Evolutionary conservation across 2,113 vertebrate species (phyloP).

Genomic region (Maccullochella peelii): DNA sequence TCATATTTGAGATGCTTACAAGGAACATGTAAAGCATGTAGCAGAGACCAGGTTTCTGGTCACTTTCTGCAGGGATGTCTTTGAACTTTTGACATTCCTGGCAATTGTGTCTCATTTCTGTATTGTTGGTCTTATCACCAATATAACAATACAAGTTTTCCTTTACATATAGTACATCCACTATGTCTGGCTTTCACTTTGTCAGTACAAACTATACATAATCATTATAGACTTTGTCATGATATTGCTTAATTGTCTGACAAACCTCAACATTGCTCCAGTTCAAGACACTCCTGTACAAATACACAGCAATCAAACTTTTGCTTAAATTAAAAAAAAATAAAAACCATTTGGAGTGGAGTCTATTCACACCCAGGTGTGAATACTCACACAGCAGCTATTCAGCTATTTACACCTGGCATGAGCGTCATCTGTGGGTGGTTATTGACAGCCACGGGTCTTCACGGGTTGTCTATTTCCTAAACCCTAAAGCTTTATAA

Average conservation of each 20-base stretch:
- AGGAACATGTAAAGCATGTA: not conserved
- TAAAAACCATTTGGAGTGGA: no score
- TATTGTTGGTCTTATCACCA: not conserved
- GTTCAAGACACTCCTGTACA: not conserved
- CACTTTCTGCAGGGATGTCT: not conserved
- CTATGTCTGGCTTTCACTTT: not conserved
- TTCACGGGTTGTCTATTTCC: no score
- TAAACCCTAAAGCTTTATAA: no score
- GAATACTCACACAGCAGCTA: no score
- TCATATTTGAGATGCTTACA: conserved; percentile 6
- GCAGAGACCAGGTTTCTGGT: not conserved
- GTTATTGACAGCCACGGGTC: no score
- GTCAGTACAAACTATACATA: not conserved
- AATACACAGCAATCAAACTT: not conserved
- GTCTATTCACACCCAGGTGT: no score
- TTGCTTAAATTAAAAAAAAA: no score
- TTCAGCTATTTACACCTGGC: no score
- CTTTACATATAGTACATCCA: not conserved
- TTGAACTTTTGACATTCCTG: not conserved
- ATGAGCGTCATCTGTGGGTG: no score
- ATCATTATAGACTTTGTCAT: not conserved
- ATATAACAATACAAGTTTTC: not conserved
- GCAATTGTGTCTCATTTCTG: not conserved
- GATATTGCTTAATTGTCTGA: not conserved
- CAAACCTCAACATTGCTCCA: not conserved